phyloP scores from a whole-genome alignment of 1,140 invertebrate species.

The Tribolium madens region DNA sequence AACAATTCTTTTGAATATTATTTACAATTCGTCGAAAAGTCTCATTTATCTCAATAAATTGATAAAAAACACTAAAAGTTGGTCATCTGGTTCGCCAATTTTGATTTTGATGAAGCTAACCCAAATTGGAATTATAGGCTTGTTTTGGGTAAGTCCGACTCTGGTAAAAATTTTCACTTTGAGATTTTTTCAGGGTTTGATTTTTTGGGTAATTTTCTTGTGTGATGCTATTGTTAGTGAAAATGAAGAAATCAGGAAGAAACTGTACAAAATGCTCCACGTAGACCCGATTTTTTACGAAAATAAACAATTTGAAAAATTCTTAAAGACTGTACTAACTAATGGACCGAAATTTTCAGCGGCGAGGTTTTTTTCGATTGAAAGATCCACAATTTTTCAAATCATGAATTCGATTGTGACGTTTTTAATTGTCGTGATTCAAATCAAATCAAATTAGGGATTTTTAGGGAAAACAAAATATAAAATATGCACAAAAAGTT shows the following conservation, averaged over 20 bases:
- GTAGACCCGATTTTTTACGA: background rate
- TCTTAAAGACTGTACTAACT: background rate
- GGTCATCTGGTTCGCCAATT: background rate
- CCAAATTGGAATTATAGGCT: background rate
- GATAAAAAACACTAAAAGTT: background rate
- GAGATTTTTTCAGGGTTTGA: background rate
- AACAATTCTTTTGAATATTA: background rate
- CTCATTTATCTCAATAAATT: background rate
- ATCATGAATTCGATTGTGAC: slow-evolving; percentile 1
- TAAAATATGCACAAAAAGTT: too few relatives aligned
- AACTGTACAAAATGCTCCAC: background rate
- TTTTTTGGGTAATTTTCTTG: background rate
- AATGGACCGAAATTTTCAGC: background rate
- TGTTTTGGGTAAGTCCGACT: slow-evolving; percentile 3
- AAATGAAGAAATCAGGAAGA: background rate
- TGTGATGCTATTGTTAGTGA: background rate
- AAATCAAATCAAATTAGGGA: background rate
- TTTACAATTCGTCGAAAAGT: slow-evolving; percentile 4
- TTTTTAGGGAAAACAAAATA: background rate
- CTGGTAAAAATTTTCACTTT: background rate
- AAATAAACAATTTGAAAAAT: background rate
- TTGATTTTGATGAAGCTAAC: background rate
- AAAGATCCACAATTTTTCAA: slow-evolving; percentile 1
- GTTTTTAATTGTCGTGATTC: background rate
- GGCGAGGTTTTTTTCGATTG: background rate